phyloP scores from a whole-genome alignment of 2,797 vertebrate genomes.

The Chelmon rostratus region DNA sequence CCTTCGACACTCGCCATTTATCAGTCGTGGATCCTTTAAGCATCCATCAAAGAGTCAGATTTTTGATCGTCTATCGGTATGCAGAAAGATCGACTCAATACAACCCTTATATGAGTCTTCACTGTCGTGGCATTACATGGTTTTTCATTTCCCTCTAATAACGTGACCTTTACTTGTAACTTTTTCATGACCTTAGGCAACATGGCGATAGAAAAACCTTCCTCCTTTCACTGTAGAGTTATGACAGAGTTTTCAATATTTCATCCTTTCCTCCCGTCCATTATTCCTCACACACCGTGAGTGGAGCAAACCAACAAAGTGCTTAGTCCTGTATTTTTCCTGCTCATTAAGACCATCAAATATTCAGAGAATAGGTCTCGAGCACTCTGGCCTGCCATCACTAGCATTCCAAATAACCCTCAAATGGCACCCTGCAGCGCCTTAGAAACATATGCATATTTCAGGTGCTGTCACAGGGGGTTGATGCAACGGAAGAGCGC shows the following conservation, averaged over 20 bases:
- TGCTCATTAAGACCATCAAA: conserved; percentile 83
- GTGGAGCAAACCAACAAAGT: conserved; percentile 77
- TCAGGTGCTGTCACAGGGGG: conserved; percentile 76
- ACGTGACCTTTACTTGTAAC: conserved; percentile 27
- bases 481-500: conserved; percentile 44
- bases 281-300: conserved; percentile 72
- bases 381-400: conserved; percentile 69
- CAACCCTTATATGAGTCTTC: background rate
- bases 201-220: conserved; percentile 27
- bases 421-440: conserved; percentile 46
- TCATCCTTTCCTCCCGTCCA: conserved; percentile 73
- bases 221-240: conserved; percentile 48
- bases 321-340: conserved; percentile 83
- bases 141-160: conserved; percentile 20
- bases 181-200: conserved; percentile 39
- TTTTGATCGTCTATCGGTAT: background rate
- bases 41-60: conserved; percentile 43
- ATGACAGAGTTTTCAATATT: conserved; percentile 81
- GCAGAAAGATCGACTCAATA: conserved; percentile 7
- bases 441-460: conserved; percentile 80
- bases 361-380: conserved; percentile 82
- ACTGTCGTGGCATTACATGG: background rate
- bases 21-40: conserved; percentile 22
- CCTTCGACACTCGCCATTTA: conserved; percentile 16
- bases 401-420: conserved; percentile 69